A percentile compares a stretch with the other conserved stretches of the same genome.
Conservation (phyloP, 2,113 vertebrate genomes). For the Cephalopholis sonnerati region DNA sequence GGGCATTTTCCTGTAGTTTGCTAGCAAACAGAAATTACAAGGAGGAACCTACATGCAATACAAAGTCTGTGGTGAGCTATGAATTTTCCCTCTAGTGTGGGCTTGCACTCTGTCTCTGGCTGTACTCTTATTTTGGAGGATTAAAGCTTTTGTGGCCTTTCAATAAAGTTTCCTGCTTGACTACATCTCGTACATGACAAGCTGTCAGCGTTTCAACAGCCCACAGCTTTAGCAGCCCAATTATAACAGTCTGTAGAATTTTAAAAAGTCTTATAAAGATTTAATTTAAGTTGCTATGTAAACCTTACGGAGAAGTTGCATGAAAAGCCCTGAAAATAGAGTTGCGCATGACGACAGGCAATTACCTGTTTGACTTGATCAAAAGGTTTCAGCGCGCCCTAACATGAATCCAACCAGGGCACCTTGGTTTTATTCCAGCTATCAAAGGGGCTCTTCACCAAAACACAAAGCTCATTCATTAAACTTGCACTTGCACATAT, state of each 20-base stretch:
- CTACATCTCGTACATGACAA: no score
- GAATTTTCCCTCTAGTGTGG: no score
- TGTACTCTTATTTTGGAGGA: no score
- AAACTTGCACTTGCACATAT: constrained; percentile 7
- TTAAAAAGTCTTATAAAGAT: not conserved
- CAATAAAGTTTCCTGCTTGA: no score
- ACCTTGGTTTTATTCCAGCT: constrained; percentile 51
- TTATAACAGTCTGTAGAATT: not conserved
- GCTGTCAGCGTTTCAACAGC: no score
- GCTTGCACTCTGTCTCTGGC: no score
- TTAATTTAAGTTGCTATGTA: not conserved
- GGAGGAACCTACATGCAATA: no score
- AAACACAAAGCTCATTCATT: constrained; percentile 44
- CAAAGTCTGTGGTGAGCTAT: no score
- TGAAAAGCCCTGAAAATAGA: not conserved
- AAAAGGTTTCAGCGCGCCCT: constrained; percentile 9
- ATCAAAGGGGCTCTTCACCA: constrained; percentile 23
- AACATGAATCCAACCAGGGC: constrained; percentile 40
- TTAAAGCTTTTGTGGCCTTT: no score
- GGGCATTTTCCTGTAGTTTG: no score
- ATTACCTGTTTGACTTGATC: constrained; percentile 10
- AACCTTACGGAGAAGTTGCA: not conserved
- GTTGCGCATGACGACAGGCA: not conserved
- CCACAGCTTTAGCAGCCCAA: not conserved
- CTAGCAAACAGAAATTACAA: no score